These are phyloP conservation scores for Phytoseiulus persimilis DNA, from an alignment of 2,888 invertebrate genomes.

Conservation along the genomic window DNA sequence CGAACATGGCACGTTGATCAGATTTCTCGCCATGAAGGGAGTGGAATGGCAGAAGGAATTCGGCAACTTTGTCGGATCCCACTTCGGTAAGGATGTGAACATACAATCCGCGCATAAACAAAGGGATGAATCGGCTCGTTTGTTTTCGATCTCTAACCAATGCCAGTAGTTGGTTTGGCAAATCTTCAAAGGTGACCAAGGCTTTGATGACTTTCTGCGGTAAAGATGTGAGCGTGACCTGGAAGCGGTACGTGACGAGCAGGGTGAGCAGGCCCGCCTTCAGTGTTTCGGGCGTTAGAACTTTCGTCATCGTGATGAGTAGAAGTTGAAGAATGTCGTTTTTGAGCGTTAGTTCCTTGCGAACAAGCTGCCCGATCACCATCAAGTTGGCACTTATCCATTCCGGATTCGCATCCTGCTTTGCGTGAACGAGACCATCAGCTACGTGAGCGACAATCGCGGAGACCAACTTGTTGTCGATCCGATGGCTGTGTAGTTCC, in stretches of 20 bases:
- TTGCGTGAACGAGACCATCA: slow-evolving; percentile 6
- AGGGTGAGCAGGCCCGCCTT: slow-evolving; percentile 6
- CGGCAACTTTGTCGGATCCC: neutral
- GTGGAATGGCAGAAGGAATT: neutral
- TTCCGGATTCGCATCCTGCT: slow-evolving; percentile 21
- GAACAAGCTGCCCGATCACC: slow-evolving; percentile 13
- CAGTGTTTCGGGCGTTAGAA: neutral
- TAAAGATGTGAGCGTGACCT: neutral
- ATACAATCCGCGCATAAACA: slow-evolving; percentile 7
- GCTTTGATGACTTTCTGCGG: slow-evolving; percentile 6
- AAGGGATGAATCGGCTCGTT: neutral
- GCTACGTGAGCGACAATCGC: slow-evolving; percentile 25
- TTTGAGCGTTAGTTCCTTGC: neutral
- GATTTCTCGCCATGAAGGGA: neutral
- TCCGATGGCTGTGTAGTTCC: neutral
- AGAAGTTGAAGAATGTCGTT: slow-evolving; percentile 6
- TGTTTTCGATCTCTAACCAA: neutral
- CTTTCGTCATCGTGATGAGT: slow-evolving; percentile 8
- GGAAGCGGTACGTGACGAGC: slow-evolving; percentile 1
- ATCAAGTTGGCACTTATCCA: slow-evolving; percentile 25
- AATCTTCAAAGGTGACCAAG: neutral
- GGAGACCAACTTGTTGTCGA: slow-evolving; percentile 29
- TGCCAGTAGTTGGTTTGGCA: neutral
- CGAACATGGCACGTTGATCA: neutral
- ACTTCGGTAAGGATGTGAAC: slow-evolving; percentile 6